Conservation (phyloP, 2,113 vertebrate species). For the Saccopteryx bilineata region DNA sequence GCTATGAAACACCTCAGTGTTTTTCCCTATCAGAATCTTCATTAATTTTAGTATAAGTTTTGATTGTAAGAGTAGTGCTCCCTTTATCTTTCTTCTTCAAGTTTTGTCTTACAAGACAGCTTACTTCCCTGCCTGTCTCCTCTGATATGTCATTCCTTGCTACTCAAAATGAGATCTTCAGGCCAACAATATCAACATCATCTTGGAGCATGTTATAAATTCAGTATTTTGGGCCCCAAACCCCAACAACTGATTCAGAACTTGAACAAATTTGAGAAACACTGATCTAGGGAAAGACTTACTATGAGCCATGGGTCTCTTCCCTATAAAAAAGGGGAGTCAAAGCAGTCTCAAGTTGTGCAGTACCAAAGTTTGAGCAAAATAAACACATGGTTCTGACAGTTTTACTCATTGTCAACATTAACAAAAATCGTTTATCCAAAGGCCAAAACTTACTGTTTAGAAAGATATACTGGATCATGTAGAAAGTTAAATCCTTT, state of each 20-base stretch:
- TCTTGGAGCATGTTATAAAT: neutral
- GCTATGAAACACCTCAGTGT: neutral
- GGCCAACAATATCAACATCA: neutral
- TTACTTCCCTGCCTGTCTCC: neutral
- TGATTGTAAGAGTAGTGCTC: neutral
- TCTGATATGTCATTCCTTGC: neutral
- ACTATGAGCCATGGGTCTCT: neutral
- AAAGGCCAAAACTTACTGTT: neutral
- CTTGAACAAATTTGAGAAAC: slow-evolving; percentile 42
- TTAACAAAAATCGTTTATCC: slow-evolving; percentile 37
- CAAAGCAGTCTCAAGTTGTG: neutral
- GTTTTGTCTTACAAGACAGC: neutral
- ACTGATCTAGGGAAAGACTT: neutral
- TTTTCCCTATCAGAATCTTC: neutral
- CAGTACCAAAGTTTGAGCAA: neutral
- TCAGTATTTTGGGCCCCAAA: neutral
- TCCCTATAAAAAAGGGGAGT: neutral
- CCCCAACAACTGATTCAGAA: neutral
- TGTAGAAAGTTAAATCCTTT: slow-evolving; percentile 39
- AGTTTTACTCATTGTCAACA: neutral
- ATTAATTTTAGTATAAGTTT: neutral
- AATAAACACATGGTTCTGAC: neutral
- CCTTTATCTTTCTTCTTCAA: slow-evolving; percentile 22
- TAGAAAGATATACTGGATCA: neutral
- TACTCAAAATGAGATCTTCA: neutral